Percentiles rank a stretch among this genome's conserved stretches.
These are phyloP conservation scores for Pandemis cinnamomeana DNA, from an alignment of 2,888 invertebrate species.

Conservation along the genomic window DNA sequence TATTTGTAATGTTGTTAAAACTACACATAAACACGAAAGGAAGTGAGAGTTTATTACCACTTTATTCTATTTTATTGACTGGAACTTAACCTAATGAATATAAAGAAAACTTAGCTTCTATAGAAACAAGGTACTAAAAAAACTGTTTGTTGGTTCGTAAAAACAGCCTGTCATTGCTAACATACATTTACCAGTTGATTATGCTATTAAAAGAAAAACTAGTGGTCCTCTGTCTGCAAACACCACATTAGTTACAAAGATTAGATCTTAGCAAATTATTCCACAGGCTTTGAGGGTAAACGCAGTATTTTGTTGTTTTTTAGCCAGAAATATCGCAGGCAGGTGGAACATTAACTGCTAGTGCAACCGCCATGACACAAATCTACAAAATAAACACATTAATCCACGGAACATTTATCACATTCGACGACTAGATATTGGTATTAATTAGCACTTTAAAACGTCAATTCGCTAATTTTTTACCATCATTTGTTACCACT, in stretches of 20 bases:
- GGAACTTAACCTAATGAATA: background rate
- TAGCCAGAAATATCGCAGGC: conserved; percentile 50
- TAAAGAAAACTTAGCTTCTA: too few relatives aligned
- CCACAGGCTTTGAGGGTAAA: conserved; percentile 31
- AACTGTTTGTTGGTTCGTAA: background rate
- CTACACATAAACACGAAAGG: background rate
- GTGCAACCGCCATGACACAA: conserved; percentile 53
- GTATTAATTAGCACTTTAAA: conserved; percentile 71
- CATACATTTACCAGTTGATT: conserved; percentile 29
- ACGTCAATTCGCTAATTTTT: conserved; percentile 71
- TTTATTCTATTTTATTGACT: background rate
- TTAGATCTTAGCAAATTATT: conserved; percentile 39
- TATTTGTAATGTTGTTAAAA: background rate
- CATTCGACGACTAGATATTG: conserved; percentile 62
- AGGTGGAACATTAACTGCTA: conserved; percentile 59
- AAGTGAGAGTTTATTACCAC: background rate
- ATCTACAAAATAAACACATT: conserved; percentile 65
- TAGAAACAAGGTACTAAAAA: background rate
- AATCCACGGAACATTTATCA: conserved; percentile 63
- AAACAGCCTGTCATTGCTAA: conserved; percentile 25
- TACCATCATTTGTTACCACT: conserved; percentile 74
- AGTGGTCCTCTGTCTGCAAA: conserved; percentile 14
- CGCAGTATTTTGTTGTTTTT: conserved; percentile 38
- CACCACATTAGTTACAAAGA: conserved; percentile 21
- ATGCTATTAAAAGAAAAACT: conserved; percentile 29